Base-by-base conservation (phyloP, 1,140 invertebrate genomes). In the Drosophila cardini region DNA sequence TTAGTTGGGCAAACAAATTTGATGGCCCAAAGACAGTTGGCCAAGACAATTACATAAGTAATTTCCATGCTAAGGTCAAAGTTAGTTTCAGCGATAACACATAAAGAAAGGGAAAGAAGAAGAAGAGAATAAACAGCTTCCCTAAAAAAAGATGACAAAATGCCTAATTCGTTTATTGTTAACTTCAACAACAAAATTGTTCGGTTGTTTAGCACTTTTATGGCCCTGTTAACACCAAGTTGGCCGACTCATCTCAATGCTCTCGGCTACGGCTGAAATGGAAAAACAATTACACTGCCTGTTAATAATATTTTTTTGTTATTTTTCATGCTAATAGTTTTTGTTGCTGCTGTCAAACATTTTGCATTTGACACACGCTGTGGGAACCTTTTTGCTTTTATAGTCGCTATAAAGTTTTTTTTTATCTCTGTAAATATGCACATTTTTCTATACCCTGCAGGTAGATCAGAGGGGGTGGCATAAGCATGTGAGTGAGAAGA, bases 171-270 rank as follows among this genome's bases (percentile, higher is more conserved):
- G 70, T 58, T 65, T 55, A 64, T 67, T 60, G 58, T 70, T 78
- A 55, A 55, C 71, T 68, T 62, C 43, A 78, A 26, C 21, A 26
- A 26, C 76, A 34, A 83, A 82, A 76, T 82, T 83, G 79, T 65
- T 82, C 71, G 52, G 32, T 82, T 82, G 72, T 75, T 83, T 83
- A 83, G 80, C 80, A 83, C 80, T 83, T 83, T 83, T 83, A 83
- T 83, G 80, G 80, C 43, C 62, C 62, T 83, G 80, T 83, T 82
- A 83, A 76, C 79, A 74, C 62, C 57, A 52, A 43, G 43, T 56
- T 46, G 18, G 26, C 53, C 40, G 60, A 15, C 10, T 63, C 50
- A 26, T 13, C 21, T 30, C 40, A 46, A 32, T 43, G 53, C 69
- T 32, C 45, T 13, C 10, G 9, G 45, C n/a, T 46, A 67, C 34